Conservation (phyloP, 2,113 vertebrate species). For the Crotalus tigris region DNA sequence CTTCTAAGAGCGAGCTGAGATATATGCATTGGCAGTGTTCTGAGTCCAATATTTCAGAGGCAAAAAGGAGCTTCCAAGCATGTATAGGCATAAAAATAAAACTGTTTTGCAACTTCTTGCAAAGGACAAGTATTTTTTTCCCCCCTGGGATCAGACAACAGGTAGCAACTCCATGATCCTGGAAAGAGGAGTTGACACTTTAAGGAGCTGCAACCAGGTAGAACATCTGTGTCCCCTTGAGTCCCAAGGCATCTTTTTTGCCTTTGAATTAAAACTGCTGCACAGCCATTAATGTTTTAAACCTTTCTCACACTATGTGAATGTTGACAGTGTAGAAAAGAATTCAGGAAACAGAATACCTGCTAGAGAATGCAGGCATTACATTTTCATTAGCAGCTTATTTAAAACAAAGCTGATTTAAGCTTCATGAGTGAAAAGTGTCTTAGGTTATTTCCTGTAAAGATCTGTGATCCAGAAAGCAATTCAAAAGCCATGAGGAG, state of each 20-base stretch:
- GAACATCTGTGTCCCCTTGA: neutral
- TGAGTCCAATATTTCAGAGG: neutral
- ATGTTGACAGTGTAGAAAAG: neutral
- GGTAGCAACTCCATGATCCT: neutral
- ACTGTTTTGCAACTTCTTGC: neutral
- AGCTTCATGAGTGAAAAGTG: neutral
- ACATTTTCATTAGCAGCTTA: neutral
- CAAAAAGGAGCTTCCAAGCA: neutral
- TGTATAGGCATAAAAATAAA: neutral
- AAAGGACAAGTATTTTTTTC: neutral
- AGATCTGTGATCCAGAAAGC: neutral
- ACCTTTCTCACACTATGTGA: neutral
- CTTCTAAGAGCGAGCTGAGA: neutral
- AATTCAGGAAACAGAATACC: neutral
- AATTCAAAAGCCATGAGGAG: neutral
- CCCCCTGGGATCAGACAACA: neutral
- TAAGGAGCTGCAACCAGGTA: neutral
- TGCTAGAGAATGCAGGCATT: neutral
- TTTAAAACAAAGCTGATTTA: conserved; percentile 3
- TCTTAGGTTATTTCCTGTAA: neutral
- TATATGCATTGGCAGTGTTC: neutral
- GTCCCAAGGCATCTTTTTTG: neutral
- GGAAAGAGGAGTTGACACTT: neutral
- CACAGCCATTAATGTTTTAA: neutral
- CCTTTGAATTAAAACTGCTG: neutral